Conservation (phyloP, 2,888 invertebrate genomes). For the Bombylius discolor region DNA sequence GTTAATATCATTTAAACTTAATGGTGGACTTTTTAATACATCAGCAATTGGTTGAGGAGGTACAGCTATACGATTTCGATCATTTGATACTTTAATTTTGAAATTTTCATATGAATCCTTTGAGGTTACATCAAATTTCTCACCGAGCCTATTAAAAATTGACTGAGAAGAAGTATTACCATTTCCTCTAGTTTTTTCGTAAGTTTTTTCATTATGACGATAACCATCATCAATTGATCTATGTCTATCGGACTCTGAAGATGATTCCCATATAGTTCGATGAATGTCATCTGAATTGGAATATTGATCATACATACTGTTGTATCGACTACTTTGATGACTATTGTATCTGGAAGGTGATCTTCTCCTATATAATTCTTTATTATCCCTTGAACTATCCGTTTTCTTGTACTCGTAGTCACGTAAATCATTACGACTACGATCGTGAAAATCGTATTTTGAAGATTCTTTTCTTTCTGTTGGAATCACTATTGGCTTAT, state of each 20-base stretch:
- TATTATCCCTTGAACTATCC: background rate
- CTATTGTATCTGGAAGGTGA: slow-evolving; percentile 5
- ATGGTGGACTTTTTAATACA: slow-evolving; percentile 25
- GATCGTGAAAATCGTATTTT: background rate
- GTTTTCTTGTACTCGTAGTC: background rate
- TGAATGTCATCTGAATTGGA: background rate
- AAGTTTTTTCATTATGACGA: background rate
- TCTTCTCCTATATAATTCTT: slow-evolving; percentile 6
- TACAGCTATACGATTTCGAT: slow-evolving; percentile 8
- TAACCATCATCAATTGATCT: background rate
- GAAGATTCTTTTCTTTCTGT: slow-evolving; percentile 9
- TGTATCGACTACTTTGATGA: background rate
- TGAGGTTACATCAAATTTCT: background rate
- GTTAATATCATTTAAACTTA: slow-evolving; percentile 23
- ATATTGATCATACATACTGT: background rate
- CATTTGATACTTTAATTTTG: slow-evolving; percentile 16
- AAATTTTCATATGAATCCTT: slow-evolving; percentile 9
- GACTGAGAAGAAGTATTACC: background rate
- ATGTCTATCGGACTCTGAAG: too few species aligned
- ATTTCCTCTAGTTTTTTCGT: background rate
- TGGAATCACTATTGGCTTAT: slow-evolving; percentile 11
- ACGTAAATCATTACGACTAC: background rate
- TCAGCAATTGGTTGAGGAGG: slow-evolving; percentile 11
- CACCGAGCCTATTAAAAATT: background rate
- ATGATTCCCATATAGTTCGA: too few species aligned